phyloP scores from a whole-genome alignment of 2,113 vertebrate species.

The Elachura formosa region DNA sequence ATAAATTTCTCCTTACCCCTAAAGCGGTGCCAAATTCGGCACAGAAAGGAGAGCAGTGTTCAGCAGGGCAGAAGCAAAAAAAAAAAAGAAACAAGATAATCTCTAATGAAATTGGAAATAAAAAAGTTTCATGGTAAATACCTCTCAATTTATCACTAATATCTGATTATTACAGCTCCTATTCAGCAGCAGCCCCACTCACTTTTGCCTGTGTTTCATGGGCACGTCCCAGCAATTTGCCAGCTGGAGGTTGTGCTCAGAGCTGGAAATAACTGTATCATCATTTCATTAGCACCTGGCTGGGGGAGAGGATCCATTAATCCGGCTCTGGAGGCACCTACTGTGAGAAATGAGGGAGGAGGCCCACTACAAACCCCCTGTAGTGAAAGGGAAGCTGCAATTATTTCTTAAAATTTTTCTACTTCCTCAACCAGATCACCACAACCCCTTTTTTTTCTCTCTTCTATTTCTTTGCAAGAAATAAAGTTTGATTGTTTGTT shows the following conservation, averaged over 20 bases:
- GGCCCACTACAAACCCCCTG: neutral
- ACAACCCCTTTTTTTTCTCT: neutral
- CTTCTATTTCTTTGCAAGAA: neutral
- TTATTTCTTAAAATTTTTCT: neutral
- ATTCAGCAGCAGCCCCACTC: neutral
- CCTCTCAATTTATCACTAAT: neutral
- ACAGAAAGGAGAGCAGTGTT: neutral
- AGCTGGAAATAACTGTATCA: conserved; percentile 37
- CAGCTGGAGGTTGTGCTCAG: conserved; percentile 5
- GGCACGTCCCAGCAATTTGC: neutral
- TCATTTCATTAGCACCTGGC: conserved; percentile 32
- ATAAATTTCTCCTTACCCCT: neutral
- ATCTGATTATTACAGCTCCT: neutral
- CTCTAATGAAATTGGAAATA: neutral
- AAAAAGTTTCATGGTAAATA: conserved; percentile 30
- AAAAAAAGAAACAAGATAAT: neutral
- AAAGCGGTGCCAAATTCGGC: neutral
- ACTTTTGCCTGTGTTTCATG: neutral
- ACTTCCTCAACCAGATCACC: neutral
- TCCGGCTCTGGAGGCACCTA: neutral
- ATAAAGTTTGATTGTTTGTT: neutral
- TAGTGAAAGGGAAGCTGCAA: neutral
- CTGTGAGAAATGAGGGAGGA: conserved; percentile 2
- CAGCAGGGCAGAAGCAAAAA: neutral
- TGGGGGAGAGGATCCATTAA: conserved; percentile 2